phyloP scores from a whole-genome alignment of 2,797 vertebrate genomes.

The Neosilurus mollespiculum region DNA sequence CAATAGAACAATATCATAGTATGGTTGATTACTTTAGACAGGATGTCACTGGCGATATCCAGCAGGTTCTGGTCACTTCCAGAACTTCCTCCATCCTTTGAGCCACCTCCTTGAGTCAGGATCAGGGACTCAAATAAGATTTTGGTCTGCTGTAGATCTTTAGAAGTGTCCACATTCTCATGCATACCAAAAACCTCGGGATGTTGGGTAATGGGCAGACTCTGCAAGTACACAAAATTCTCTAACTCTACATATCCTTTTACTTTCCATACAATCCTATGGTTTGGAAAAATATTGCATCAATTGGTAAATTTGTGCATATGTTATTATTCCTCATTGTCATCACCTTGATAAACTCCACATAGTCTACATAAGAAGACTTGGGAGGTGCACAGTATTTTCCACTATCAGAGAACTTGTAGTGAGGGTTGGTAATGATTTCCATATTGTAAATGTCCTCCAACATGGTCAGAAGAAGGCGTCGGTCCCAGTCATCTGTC shows the following conservation, averaged over 20 bases:
- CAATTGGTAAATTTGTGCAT: background rate
- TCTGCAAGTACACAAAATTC: slow-evolving; percentile 65
- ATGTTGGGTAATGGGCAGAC: slow-evolving; percentile 84
- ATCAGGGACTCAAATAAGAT: slow-evolving; percentile 88
- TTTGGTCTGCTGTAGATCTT: slow-evolving; percentile 96
- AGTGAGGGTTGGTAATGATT: slow-evolving; percentile 77
- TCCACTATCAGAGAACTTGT: slow-evolving; percentile 88
- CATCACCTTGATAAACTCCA: slow-evolving; percentile 71
- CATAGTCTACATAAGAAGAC: slow-evolving; percentile 84
- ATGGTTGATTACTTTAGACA: slow-evolving; percentile 79
- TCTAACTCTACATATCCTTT: slow-evolving; percentile 3
- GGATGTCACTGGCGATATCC: slow-evolving; percentile 87
- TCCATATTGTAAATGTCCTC: slow-evolving; percentile 88
- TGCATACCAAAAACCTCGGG: slow-evolving; percentile 97
- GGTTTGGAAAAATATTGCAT: background rate
- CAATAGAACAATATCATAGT: background rate
- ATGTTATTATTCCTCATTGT: background rate
- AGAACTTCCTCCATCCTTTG: slow-evolving; percentile 77
- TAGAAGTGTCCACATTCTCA: slow-evolving; percentile 97
- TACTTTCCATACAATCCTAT: background rate
- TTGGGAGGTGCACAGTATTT: slow-evolving; percentile 87
- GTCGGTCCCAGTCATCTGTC: slow-evolving; percentile 96
- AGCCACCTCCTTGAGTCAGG: slow-evolving; percentile 87
- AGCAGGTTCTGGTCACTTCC: slow-evolving; percentile 80
- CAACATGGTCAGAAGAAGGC: slow-evolving; percentile 88